Conservation (phyloP, 2,888 invertebrate genomes). For the Drosophila rellima region DNA sequence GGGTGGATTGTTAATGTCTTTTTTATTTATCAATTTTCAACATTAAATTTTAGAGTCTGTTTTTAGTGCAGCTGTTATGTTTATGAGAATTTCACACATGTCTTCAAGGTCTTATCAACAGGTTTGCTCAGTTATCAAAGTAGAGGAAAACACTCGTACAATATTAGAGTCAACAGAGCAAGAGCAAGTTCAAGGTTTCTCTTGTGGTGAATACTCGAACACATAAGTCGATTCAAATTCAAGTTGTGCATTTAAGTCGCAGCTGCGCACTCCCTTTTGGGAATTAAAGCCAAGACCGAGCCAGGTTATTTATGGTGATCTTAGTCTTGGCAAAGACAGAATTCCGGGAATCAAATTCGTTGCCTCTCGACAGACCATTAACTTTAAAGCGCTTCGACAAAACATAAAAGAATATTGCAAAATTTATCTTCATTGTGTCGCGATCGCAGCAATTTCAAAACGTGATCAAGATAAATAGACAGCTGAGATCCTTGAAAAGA, state of each 20-base stretch:
- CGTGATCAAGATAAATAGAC: constrained; percentile 53
- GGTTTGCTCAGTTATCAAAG: constrained; percentile 23
- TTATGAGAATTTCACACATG: constrained; percentile 35
- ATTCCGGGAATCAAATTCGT: constrained; percentile 70
- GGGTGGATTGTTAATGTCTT: constrained; percentile 30
- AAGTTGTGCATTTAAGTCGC: constrained; percentile 13
- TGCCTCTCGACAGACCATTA: constrained; percentile 17
- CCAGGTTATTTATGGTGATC: constrained; percentile 52
- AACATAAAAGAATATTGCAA: constrained; percentile 23
- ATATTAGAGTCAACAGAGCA: constrained; percentile 11
- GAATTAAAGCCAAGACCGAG: constrained; percentile 5
- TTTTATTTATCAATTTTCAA: constrained; percentile 15
- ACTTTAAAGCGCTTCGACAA: constrained; percentile 31
- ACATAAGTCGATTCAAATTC: constrained; percentile 13
- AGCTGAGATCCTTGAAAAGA: constrained; percentile 54
- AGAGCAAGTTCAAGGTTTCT: constrained; percentile 53
- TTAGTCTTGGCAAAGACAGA: constrained; percentile 33
- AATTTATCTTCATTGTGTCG: constrained; percentile 61
- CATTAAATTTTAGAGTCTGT: constrained; percentile 12
- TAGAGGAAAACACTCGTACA: constrained; percentile 5
- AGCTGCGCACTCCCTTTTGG: constrained; percentile 31
- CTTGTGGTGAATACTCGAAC: constrained; percentile 5
- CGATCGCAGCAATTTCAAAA: constrained; percentile 33
- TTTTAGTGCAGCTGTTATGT: constrained; percentile 24
- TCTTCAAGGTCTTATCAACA: constrained; percentile 40